phyloP scores from a whole-genome alignment of 2,888 invertebrate genomes.

The Cheilosia soror region DNA sequence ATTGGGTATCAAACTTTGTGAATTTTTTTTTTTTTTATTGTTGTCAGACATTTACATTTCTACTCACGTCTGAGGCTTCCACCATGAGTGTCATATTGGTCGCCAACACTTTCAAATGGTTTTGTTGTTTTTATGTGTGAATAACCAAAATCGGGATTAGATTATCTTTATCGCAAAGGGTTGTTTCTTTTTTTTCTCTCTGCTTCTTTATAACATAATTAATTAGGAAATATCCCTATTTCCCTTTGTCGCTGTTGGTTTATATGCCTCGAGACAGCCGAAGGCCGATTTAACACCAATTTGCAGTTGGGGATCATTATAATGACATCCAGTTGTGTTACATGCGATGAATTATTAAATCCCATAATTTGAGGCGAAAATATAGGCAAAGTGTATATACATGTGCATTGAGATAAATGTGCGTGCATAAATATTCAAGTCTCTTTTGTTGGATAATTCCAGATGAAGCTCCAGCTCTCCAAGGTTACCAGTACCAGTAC shows the following conservation, averaged over 20 bases:
- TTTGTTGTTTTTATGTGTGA: not conserved
- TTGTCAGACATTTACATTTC: slow-evolving; percentile 20
- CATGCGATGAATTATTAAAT: slow-evolving; percentile 59
- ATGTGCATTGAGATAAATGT: slow-evolving; percentile 28
- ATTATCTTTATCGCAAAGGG: slow-evolving; percentile 10
- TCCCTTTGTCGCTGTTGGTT: not conserved
- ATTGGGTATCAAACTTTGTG: slow-evolving; percentile 11
- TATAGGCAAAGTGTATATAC: not conserved
- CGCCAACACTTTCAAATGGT: slow-evolving; percentile 1
- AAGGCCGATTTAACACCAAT: slow-evolving; percentile 33
- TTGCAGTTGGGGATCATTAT: slow-evolving; percentile 51
- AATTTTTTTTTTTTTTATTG: not conserved
- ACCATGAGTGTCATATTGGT: not conserved
- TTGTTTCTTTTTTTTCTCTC: not conserved
- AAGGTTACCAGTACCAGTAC: slow-evolving; percentile 19
- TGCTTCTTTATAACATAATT: slow-evolving; percentile 18
- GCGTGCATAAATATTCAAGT: slow-evolving; percentile 40
- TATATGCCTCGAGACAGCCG: not conserved
- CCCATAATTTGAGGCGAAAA: slow-evolving; percentile 47
- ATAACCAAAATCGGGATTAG: slow-evolving; percentile 35
- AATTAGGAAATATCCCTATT: slow-evolving; percentile 50
- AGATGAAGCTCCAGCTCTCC: slow-evolving; percentile 13
- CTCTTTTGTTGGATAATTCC: slow-evolving; percentile 31
- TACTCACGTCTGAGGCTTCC: slow-evolving; percentile 1
- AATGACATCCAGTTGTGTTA: slow-evolving; percentile 43